These are phyloP conservation scores for Pelochelys cantorii DNA, from an alignment of 2,797 vertebrate genomes.

Conservation along the genomic window DNA sequence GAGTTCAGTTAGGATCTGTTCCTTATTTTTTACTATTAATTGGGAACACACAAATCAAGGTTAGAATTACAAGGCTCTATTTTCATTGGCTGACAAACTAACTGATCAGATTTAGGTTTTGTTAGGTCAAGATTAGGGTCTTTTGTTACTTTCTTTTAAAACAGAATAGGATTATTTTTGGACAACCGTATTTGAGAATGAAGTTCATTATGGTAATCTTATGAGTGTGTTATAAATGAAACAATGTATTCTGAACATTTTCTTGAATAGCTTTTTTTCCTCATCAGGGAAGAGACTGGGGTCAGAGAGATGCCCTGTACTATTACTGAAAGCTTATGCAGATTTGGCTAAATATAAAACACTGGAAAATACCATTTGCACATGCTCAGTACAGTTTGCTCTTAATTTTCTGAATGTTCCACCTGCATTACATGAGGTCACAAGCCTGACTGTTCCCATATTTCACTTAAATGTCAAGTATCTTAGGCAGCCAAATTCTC, in stretches of 20 bases:
- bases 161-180: not conserved
- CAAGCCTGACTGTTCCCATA: fast-evolving
- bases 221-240: not conserved
- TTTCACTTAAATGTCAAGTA: fast-evolving
- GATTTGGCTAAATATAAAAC: not conserved
- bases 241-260: not conserved
- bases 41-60: not conserved
- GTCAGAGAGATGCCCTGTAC: not conserved
- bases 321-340: fast-evolving
- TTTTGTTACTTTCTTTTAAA: not conserved
- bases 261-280: not conserved
- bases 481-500: fast-evolving
- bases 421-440: not conserved
- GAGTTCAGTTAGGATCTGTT: not conserved
- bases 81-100: not conserved
- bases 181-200: not conserved
- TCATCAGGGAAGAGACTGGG: not conserved
- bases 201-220: not conserved
- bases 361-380: not conserved
- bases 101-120: not conserved
- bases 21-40: not conserved
- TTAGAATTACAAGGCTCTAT: not conserved
- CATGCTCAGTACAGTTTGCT: not conserved
- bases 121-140: fast-evolving
- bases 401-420: fast-evolving